phyloP scores from a whole-genome alignment of 2,113 vertebrate genomes.

The Paradoxurus hermaphroditus region DNA sequence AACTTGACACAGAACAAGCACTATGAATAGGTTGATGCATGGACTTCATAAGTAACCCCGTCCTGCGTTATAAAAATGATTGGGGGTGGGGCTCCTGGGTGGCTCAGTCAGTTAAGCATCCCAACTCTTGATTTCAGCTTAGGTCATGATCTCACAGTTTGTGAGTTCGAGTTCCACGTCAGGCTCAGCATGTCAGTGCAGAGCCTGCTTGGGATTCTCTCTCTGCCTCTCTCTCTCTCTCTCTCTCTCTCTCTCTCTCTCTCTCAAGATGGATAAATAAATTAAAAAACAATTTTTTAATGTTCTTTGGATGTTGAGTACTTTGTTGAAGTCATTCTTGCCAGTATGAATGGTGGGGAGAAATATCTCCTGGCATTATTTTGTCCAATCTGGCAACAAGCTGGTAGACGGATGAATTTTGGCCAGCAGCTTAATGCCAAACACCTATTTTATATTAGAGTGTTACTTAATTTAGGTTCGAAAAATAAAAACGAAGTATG shows the following conservation, averaged over 20 bases:
- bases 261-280: no score
- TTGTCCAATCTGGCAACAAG: conserved; percentile 22
- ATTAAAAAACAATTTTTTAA: background rate
- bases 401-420: conserved; percentile 53
- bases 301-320: background rate
- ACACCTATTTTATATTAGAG: conserved; percentile 57
- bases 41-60: background rate
- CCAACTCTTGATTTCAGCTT: no score
- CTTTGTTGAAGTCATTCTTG: conserved; percentile 49
- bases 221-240: no score
- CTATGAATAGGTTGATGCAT: background rate
- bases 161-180: no score
- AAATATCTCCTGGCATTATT: conserved; percentile 47
- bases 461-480: conserved; percentile 55
- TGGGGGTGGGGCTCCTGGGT: background rate
- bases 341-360: conserved; percentile 38
- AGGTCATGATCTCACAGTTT: no score
- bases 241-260: no score
- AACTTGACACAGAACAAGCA: background rate
- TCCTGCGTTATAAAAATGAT: conserved; percentile 19
- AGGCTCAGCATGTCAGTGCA: no score
- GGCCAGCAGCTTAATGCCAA: conserved; percentile 26
- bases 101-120: no score
- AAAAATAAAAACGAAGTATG: background rate
- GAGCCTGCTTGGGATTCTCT: no score